A percentile compares a stretch with the other conserved stretches of the same genome.
Conservation (phyloP, 2,113 vertebrate species). For the Gasterosteus aculeatus region DNA sequence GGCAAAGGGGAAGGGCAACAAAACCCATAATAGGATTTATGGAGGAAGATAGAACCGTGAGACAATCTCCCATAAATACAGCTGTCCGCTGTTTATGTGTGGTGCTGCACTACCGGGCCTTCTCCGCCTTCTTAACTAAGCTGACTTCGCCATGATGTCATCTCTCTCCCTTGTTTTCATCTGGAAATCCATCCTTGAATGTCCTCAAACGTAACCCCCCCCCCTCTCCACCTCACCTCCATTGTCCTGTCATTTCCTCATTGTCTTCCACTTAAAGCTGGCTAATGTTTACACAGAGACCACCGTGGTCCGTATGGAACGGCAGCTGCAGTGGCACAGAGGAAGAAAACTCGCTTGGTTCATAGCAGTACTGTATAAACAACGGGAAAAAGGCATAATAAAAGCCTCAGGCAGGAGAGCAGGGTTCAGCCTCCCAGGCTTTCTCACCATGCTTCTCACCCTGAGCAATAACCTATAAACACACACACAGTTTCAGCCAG, state of each 20-base stretch:
- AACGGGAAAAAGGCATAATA: conserved; percentile 51
- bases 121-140: conserved; percentile 67
- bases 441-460: conserved; percentile 56
- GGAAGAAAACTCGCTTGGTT: conserved; percentile 55
- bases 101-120: conserved; percentile 76
- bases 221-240: not conserved
- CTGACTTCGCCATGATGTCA: conserved; percentile 81
- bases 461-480: conserved; percentile 63
- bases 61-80: conserved; percentile 81
- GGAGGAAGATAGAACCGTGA: conserved; percentile 70
- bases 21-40: conserved; percentile 80
- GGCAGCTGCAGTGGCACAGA: conserved; percentile 66
- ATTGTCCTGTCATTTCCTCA: conserved; percentile 68
- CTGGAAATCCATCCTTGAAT: conserved; percentile 73
- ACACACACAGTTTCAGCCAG: conserved; percentile 36
- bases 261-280: conserved; percentile 75
- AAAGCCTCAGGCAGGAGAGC: conserved; percentile 49
- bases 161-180: conserved; percentile 60
- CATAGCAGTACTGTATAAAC: conserved; percentile 67
- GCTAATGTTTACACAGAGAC: conserved; percentile 75
- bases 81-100: conserved; percentile 80
- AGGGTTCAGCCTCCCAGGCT: conserved; percentile 34
- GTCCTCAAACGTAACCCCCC: conserved; percentile 60
- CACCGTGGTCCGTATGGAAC: conserved; percentile 69
- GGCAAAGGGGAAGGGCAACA: conserved; percentile 46